phyloP scores from a whole-genome alignment of 1,140 invertebrate species.

The Pomacea maculata region DNA sequence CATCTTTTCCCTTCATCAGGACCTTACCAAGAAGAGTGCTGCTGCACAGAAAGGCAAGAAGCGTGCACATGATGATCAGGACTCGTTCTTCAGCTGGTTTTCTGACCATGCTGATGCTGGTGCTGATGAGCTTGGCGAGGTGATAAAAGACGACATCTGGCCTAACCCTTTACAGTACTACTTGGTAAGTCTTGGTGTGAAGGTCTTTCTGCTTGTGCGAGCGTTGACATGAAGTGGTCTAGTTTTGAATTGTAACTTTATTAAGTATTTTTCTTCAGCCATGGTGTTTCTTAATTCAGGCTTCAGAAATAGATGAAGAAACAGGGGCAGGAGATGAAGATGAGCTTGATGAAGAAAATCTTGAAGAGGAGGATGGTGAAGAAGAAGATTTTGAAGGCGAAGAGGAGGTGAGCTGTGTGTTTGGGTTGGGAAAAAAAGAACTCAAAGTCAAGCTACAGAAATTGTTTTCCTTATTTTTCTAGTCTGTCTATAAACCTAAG shows the following conservation, averaged over 20 bases:
- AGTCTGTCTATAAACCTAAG: no score
- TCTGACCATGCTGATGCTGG: constrained; percentile 63
- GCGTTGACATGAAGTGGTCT: background rate
- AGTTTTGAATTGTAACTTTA: background rate
- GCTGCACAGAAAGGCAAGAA: constrained; percentile 58
- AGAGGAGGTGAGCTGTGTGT: constrained; percentile 38
- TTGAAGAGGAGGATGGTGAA: constrained; percentile 44
- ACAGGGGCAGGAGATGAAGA: constrained; percentile 59
- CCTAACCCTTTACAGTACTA: constrained; percentile 91
- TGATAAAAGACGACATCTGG: constrained; percentile 90
- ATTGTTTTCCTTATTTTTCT: no score
- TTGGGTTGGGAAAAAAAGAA: background rate
- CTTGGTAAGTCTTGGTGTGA: constrained; percentile 75
- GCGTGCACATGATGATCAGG: constrained; percentile 58
- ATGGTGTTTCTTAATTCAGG: constrained; percentile 36
- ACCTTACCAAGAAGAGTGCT: constrained; percentile 59
- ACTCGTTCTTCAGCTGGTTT: constrained; percentile 67
- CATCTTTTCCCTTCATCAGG: constrained; percentile 37
- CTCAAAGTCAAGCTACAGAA: no score
- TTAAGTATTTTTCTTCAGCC: no score
- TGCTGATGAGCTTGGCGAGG: constrained; percentile 66
- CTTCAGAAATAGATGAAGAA: constrained; percentile 62
- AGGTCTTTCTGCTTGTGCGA: background rate
- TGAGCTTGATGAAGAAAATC: constrained; percentile 57
- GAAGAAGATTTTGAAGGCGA: constrained; percentile 33